Evolutionary conservation across 2,797 vertebrate genomes (phyloP), one percentile per base, ranked within the genome.

Genomic region (Sparidentex hasta): DNA sequence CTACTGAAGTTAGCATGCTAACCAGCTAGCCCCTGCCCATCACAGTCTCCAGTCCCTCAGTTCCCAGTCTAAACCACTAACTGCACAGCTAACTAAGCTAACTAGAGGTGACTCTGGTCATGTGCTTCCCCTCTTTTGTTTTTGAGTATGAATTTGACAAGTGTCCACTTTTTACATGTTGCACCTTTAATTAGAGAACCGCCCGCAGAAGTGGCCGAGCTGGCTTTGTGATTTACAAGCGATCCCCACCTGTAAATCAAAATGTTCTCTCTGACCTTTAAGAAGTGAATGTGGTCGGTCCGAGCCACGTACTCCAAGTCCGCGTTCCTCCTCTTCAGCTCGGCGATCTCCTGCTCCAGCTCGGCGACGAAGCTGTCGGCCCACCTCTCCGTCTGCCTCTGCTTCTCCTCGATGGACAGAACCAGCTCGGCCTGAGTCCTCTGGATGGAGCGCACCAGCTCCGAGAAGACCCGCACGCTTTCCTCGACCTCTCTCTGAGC

Each of bases 271-370:
- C 16, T 38, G 38, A 95, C 96, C 93, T 96, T 95, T 33, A 96
- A 78, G 82, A 96, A 96, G 83, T 96, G 87, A 57, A 96, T 95
- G 85, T 96, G 95, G 86, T 96, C 95, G 0, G 93, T 92, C 25
- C 88, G 91, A 27, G 91, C 89, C 27, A 96, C 88, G 11, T 91
- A 89, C 43, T 94, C 93, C 74, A 96, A 62, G 33, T 95, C 94
- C 0, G 78, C n/a, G 12, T 93, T 93, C 62, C 94, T 93, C 43
- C 55, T 85, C 83, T 86, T 87, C 47, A 96, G 89, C 63, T 93
- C 90, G 0, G 71, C 43, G n/a, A 96, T 94, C 25, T 94, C 94
- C 84, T 27, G 84, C 80, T 94, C 92, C 79, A 95, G 91, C 11
- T 93, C 88, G 0, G 90, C 11, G 12, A 95, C 85, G 47, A 96